Percentiles rank a stretch among this genome's conserved stretches.
phyloP scores from a whole-genome alignment of 2,888 invertebrate genomes.

The Apomyelois bistriatella region DNA sequence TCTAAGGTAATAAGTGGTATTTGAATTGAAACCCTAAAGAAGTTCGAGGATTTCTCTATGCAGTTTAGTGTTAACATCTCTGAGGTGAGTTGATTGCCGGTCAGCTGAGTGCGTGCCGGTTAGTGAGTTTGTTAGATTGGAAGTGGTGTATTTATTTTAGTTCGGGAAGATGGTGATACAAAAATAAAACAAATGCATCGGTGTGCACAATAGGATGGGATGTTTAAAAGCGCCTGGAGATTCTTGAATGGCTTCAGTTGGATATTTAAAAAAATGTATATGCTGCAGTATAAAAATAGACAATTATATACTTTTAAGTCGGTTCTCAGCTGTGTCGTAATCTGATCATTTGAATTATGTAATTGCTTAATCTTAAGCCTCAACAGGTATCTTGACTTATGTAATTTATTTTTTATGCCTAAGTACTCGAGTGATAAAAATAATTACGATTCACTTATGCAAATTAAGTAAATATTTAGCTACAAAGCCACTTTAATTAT shows the following conservation, averaged over 20 bases:
- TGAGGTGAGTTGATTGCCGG: slow-evolving; percentile 59
- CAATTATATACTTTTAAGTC: background rate
- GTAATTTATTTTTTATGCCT: background rate
- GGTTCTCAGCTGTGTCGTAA: slow-evolving; percentile 1
- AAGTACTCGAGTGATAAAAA: background rate
- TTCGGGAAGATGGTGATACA: slow-evolving; percentile 10
- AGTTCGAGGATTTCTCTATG: slow-evolving; percentile 28
- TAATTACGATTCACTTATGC: too few relatives aligned
- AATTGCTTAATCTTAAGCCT: slow-evolving; percentile 3
- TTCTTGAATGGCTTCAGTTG: background rate
- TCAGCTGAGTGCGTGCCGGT: slow-evolving; percentile 46
- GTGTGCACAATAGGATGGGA: slow-evolving; percentile 10
- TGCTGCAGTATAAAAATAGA: background rate
- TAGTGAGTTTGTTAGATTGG: slow-evolving; percentile 19
- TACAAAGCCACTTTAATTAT: background rate
- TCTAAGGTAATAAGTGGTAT: slow-evolving; percentile 31
- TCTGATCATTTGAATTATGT: slow-evolving; percentile 1
- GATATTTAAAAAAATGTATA: background rate
- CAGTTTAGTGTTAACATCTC: slow-evolving; percentile 46
- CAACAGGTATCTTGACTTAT: background rate
- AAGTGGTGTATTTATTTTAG: slow-evolving; percentile 18
- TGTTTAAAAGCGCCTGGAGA: background rate
- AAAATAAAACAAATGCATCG: slow-evolving; percentile 5
- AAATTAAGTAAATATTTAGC: too few relatives aligned
- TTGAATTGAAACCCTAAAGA: slow-evolving; percentile 9